Base-by-base conservation (phyloP, 2,797 vertebrate genomes). In the Chiloscyllium punctatum region DNA sequence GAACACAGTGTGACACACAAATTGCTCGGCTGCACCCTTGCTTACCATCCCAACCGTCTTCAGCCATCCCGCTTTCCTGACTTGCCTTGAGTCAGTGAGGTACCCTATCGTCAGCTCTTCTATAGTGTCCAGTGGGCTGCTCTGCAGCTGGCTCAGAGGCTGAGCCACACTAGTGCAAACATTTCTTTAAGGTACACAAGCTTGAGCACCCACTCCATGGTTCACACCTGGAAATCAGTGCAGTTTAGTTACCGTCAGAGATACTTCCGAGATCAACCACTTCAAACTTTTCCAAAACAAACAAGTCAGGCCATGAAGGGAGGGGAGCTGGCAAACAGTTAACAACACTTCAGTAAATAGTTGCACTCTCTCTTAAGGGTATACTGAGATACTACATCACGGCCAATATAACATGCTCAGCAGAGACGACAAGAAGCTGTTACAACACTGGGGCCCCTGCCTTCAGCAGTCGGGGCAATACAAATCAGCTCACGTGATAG, bases 401-500 rank as follows among this genome's bases (percentile, higher is more conserved):
- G 94, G 94, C 30, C 69, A 95, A 77, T 57, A 27, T 53, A 74
- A 94, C 48, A 25, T 27, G 11, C 48, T 74, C 94, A 53, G 37
- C 94, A 77, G 74, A 95, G 94, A 95, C 90, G 66, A 66, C 88
- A 57, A 77, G 51, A 30, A 95, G 72, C 71, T 77, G 94, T 95
- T 48, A 95, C 94, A 77, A 53, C 30, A 30, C 71, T 72, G 94
- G 27, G 42, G 42, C 48, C 72, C 42, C 71, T 94, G 94, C 69
- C 33, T 77, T 51, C n/a, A 69, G 62, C 90, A 92, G 62, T 37
- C 23, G 37, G 42, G 69, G 69, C 37, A 74, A 71, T 48, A 74
- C 90, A 92, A 92, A 92, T 69, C 62, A 92, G 90, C 62, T 42
- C 90, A 92, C 94, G 94, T 95, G 94, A 95, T 33, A 95, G 71